These are phyloP conservation scores for Muscicapa striata DNA, from an alignment of 2,797 vertebrate genomes.

Conservation along the genomic window DNA sequence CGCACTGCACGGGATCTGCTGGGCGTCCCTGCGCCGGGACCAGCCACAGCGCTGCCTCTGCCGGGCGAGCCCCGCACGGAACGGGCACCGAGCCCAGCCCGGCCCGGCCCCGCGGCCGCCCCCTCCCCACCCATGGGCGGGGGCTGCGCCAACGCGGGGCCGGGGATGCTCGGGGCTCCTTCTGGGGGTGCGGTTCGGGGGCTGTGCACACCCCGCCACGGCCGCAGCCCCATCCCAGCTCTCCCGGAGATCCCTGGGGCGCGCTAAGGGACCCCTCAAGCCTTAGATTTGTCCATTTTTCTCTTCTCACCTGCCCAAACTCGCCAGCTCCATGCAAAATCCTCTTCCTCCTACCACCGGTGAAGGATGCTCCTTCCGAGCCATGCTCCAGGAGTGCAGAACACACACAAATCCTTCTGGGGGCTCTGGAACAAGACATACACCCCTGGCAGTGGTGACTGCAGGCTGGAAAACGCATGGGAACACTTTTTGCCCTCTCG, in stretches of 20 bases:
- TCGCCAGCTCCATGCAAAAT: not conserved
- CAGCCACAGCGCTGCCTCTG: too few species aligned
- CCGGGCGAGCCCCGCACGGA: not conserved
- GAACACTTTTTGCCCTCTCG: not conserved
- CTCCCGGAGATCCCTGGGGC: not conserved
- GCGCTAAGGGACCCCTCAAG: too few species aligned
- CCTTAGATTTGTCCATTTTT: fast-evolving
- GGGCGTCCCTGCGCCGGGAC: too few species aligned
- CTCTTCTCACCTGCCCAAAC: not conserved
- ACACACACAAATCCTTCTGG: not conserved
- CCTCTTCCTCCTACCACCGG: not conserved
- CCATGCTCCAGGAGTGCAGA: too few species aligned
- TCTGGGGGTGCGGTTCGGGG: not conserved
- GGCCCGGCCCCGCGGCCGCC: too few species aligned
- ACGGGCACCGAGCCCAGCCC: not conserved
- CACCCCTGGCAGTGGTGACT: not conserved
- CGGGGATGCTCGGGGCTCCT: not conserved
- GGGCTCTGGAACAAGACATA: not conserved
- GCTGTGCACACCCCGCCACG: too few species aligned
- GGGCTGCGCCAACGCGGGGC: not conserved
- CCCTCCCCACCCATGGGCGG: not conserved
- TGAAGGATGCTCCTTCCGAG: not conserved
- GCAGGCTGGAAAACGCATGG: not conserved
- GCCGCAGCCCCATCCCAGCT: not conserved
- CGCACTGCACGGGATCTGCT: too few species aligned